phyloP scores from a whole-genome alignment of 2,888 invertebrate genomes.

The Drosophila subsilvestris region DNA sequence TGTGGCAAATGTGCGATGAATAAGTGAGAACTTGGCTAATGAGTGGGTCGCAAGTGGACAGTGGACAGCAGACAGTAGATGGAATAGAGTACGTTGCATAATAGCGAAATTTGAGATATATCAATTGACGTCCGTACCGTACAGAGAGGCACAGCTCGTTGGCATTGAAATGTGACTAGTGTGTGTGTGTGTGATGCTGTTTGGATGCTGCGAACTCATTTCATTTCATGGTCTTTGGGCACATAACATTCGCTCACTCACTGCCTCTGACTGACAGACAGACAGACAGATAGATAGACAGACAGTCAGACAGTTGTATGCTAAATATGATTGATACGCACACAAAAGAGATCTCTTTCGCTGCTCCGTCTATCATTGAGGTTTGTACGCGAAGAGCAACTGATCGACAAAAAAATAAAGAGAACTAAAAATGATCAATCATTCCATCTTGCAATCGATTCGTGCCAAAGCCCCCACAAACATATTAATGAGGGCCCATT shows the following conservation, averaged over 20 bases:
- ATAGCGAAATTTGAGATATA: constrained; percentile 42
- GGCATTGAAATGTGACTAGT: constrained; percentile 40
- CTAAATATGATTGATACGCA: constrained; percentile 76
- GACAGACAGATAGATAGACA: constrained; percentile 53
- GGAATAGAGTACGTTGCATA: constrained; percentile 17
- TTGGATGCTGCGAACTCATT: constrained; percentile 1
- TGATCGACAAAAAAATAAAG: not conserved
- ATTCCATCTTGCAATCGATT: constrained; percentile 13
- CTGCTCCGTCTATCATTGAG: not conserved
- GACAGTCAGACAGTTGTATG: constrained; percentile 72
- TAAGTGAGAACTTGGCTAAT: constrained; percentile 48
- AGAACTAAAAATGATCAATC: constrained; percentile 22
- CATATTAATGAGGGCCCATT: constrained; percentile 32
- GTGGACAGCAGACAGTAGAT: not conserved
- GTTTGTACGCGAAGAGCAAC: no score
- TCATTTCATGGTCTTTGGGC: constrained; percentile 19
- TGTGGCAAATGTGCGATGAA: constrained; percentile 47
- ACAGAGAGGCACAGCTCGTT: not conserved
- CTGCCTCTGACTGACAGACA: constrained; percentile 12
- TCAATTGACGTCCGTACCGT: constrained; percentile 20
- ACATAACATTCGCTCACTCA: constrained; percentile 28
- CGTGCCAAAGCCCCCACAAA: constrained; percentile 28
- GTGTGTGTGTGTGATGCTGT: no score
- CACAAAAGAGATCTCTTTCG: constrained; percentile 35
- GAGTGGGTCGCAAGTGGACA: constrained; percentile 20